Percentiles rank a stretch among this genome's conserved stretches.
phyloP scores from a whole-genome alignment of 2,888 invertebrate species.

The Cacoxenus indagator region DNA sequence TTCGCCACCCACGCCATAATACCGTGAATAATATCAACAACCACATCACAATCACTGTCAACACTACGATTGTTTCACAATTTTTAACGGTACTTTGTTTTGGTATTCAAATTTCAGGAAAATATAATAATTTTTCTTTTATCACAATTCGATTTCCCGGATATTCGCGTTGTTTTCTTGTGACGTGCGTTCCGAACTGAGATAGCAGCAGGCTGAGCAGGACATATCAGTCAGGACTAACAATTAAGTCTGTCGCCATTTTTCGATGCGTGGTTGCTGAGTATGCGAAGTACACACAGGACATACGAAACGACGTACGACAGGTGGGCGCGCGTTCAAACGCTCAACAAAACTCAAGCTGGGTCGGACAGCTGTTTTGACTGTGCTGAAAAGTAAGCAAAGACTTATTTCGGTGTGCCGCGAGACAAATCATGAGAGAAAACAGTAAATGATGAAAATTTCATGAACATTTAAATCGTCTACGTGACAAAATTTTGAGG shows the following conservation, averaged over 20 bases:
- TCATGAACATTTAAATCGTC: neutral
- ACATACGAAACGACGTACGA: constrained; percentile 1
- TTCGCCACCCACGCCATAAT: no score
- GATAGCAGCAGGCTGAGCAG: neutral
- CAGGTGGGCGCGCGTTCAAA: constrained; percentile 8
- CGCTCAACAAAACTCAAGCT: no score
- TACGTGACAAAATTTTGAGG: neutral
- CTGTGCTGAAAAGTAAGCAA: constrained; percentile 55
- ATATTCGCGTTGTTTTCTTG: no score
- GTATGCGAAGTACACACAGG: constrained; percentile 26
- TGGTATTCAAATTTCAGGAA: neutral
- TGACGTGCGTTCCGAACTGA: neutral
- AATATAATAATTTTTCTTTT: neutral
- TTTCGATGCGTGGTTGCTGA: neutral
- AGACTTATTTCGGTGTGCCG: constrained; percentile 31
- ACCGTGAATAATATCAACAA: no score
- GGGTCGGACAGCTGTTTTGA: neutral
- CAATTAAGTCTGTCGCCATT: no score
- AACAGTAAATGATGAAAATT: neutral
- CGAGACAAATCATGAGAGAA: neutral
- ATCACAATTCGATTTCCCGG: neutral
- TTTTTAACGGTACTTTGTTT: no score
- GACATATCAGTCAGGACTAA: neutral
- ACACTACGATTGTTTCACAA: no score
- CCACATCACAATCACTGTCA: no score